These are phyloP conservation scores for Aurelia sp. DNA, from an alignment of 30 jellyfish, hydroid and myxozoan genomes.

Conservation along the genomic window DNA sequence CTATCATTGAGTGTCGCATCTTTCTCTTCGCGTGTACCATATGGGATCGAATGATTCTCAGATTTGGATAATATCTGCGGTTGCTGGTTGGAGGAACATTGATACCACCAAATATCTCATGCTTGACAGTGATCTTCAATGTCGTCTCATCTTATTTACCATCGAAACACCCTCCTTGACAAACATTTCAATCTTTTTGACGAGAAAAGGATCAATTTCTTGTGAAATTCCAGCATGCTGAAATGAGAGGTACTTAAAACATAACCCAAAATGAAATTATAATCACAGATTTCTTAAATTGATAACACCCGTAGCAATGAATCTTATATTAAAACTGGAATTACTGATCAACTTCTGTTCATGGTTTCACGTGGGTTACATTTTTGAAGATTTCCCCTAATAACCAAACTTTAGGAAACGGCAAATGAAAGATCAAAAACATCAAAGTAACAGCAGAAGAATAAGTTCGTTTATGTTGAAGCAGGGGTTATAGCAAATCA, in stretches of 20 bases:
- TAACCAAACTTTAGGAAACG: no score
- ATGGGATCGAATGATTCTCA: constrained; percentile 12
- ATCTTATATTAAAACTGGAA: no score
- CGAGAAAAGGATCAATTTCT: constrained; percentile 1
- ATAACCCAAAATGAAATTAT: no score
- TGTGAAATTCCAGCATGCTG: constrained; percentile 33
- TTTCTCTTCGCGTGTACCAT: not conserved
- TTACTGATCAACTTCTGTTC: no score
- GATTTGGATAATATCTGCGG: constrained; percentile 14
- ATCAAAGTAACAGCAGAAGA: no score
- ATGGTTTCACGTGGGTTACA: no score
- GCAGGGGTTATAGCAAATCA: no score
- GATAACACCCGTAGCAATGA: no score
- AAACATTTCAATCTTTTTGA: constrained; percentile 12
- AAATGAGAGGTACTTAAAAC: not conserved
- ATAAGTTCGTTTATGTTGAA: no score
- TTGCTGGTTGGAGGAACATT: not conserved
- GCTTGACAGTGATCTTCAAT: constrained; percentile 5
- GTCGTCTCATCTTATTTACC: constrained; percentile 20
- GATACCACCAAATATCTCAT: not conserved
- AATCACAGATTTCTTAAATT: no score
- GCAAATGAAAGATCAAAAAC: no score
- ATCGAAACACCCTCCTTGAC: constrained; percentile 11
- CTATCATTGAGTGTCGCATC: constrained; percentile 8
- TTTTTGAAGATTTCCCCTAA: no score